Percentiles rank a stretch among this genome's conserved stretches.
Conservation (phyloP, 2,113 vertebrate genomes). For the Spilogale gracilis region DNA sequence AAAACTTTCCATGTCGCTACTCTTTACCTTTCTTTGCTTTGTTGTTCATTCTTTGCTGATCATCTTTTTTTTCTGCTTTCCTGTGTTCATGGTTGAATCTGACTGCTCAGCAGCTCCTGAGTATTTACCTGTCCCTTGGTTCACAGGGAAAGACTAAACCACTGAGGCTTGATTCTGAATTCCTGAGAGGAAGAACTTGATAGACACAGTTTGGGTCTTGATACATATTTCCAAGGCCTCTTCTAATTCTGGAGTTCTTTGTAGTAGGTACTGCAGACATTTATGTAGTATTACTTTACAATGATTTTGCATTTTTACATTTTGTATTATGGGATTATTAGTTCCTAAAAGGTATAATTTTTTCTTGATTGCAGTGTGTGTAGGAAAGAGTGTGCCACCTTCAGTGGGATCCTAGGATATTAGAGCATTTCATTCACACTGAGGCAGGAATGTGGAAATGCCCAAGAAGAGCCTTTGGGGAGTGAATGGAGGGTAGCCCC, state of each 20-base stretch:
- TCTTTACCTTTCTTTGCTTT: neutral
- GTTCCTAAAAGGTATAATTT: neutral
- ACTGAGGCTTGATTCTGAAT: conserved; percentile 10
- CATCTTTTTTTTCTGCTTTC: neutral
- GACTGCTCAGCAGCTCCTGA: neutral
- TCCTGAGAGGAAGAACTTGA: neutral
- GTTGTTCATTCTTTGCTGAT: neutral
- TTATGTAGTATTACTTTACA: neutral
- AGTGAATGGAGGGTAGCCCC: neutral
- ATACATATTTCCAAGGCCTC: neutral
- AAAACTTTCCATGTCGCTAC: neutral
- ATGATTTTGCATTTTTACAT: conserved; percentile 26
- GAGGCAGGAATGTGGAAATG: neutral
- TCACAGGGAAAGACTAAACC: neutral
- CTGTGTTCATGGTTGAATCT: neutral
- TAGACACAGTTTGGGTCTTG: neutral
- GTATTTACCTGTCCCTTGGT: neutral
- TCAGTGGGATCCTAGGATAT: neutral
- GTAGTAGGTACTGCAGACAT: neutral
- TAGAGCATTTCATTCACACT: neutral
- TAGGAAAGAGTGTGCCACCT: neutral
- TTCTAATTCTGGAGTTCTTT: conserved; percentile 19
- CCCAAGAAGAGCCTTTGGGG: neutral
- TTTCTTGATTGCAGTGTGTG: neutral
- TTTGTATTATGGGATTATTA: neutral